Evolutionary conservation across 2,797 vertebrate species (phyloP), one percentile per base, ranked within the genome.

Genomic region (Cercopithecus petaurista): DNA sequence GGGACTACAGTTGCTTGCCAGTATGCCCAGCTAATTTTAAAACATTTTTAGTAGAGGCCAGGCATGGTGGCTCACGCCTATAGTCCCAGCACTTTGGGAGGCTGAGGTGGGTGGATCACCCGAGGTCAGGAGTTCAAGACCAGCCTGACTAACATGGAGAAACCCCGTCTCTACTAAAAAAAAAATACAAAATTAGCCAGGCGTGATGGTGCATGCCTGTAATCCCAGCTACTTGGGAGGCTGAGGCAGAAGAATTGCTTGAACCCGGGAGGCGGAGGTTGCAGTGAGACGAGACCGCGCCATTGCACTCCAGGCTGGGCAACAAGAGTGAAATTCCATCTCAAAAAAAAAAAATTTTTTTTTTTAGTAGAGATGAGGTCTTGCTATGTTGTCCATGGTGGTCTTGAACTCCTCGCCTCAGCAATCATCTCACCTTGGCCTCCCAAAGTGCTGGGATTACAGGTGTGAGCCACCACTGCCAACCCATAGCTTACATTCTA

Each of bases 271-370:
- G 61, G 30, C 3, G 0, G 61, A 64, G 61, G 61, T 33, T 64
- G 61, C 61, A 64, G 61, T 64, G 61, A 64, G 61, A 64, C 0
- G 30, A 64, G 30, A 64, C 15, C 3, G 0, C 0, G 13, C 30
- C 61, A 64, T 64, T 64, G 61, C 3, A 64, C 61, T 64, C 61
- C 61, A 33, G 15, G 15, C 61, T 64, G 61, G 61, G 30, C 61
- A 64, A 64, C 61, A 64, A 64, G 61, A 64, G 30, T 64, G 61
- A 64, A 64, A 64, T 15, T 64, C 61, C 0, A 14, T 8, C 30
- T 64, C 15, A 64, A 64, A 64, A n/a, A 64, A 61, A 61, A 30
- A 64, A 7, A 55, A 8, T 0, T 8, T 22, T 17, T 64, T 33
- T 64, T 64, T 64, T 64, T 64, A n/a, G 61, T 33, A 17, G 30